These are phyloP conservation scores for Epinotia demarniana DNA, from an alignment of 2,888 invertebrate species.

Conservation along the genomic window DNA sequence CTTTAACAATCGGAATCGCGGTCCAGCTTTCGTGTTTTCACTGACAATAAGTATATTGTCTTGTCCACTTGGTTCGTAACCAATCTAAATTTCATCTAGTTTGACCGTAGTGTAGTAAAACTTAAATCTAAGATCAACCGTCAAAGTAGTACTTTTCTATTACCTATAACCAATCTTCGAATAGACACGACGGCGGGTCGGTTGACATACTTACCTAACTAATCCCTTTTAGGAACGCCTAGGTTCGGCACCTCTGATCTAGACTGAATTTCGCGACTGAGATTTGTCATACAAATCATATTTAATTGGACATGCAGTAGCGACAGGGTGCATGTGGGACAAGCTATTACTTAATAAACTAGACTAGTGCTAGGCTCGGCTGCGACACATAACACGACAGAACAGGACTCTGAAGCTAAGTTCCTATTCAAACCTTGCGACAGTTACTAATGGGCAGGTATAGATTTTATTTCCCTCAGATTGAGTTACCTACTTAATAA, in stretches of 20 bases:
- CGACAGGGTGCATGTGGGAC: conserved; percentile 22
- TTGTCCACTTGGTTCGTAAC: no score
- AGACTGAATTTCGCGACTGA: conserved; percentile 16
- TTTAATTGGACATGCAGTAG: conserved; percentile 40
- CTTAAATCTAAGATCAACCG: no score
- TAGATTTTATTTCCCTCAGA: no score
- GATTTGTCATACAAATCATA: conserved; percentile 35
- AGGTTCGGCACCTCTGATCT: background rate
- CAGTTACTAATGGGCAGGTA: no score
- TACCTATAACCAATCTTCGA: no score
- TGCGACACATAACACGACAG: conserved; percentile 12
- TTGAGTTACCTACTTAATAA: no score
- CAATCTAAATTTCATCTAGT: no score
- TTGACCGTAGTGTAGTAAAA: no score
- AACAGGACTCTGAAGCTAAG: conserved; percentile 12
- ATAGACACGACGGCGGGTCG: background rate
- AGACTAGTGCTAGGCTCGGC: conserved; percentile 19
- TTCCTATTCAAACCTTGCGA: background rate
- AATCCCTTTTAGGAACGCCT: background rate
- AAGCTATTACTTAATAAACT: conserved; percentile 19
- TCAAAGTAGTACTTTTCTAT: no score
- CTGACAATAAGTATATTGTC: no score
- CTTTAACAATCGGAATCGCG: no score
- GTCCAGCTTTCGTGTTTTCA: no score
- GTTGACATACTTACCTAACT: background rate